These are phyloP conservation scores for Botrylloides violaceus DNA, from an alignment of 23 tunicate species.

Conservation along the genomic window DNA sequence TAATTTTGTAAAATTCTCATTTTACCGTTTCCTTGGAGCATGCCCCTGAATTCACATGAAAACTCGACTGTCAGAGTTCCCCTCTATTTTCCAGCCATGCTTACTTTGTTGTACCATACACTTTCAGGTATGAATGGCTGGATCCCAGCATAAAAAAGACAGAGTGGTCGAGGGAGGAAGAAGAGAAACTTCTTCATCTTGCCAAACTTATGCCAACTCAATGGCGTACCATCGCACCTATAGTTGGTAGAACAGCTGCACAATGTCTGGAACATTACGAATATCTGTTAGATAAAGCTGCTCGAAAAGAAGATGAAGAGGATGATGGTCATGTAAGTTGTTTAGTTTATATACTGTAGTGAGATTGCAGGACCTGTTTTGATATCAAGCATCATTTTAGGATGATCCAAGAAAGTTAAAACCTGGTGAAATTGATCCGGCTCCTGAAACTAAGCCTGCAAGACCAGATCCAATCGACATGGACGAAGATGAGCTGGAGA, in stretches of 20 bases:
- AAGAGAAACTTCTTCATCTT: constrained; percentile 92
- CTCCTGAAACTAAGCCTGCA: constrained; percentile 99
- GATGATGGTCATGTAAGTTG: constrained; percentile 31
- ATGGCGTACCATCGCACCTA: constrained; percentile 98
- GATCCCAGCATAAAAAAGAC: constrained; percentile 98
- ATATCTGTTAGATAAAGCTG: constrained; percentile 80
- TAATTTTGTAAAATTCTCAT: too few relatives aligned
- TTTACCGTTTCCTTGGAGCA: too few relatives aligned
- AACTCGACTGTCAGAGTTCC: too few relatives aligned
- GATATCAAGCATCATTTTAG: not conserved
- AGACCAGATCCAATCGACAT: constrained; percentile 98
- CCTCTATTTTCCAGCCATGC: too few relatives aligned
- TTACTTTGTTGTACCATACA: too few relatives aligned
- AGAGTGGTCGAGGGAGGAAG: constrained; percentile 98
- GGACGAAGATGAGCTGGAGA: constrained; percentile 99
- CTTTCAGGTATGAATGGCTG: constrained; percentile 95
- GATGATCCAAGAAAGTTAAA: constrained; percentile 96
- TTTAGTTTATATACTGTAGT: not conserved
- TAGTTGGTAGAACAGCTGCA: constrained; percentile 96
- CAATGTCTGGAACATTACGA: constrained; percentile 99
- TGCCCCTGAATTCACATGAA: too few relatives aligned
- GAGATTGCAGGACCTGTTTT: not conserved
- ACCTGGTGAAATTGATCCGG: constrained; percentile 99
- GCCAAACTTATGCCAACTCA: constrained; percentile 98
- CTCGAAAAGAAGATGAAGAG: constrained; percentile 81